Percentiles rank a stretch among this genome's conserved stretches.
Conservation (phyloP, 2,888 invertebrate genomes). For the Acleris sparsana region DNA sequence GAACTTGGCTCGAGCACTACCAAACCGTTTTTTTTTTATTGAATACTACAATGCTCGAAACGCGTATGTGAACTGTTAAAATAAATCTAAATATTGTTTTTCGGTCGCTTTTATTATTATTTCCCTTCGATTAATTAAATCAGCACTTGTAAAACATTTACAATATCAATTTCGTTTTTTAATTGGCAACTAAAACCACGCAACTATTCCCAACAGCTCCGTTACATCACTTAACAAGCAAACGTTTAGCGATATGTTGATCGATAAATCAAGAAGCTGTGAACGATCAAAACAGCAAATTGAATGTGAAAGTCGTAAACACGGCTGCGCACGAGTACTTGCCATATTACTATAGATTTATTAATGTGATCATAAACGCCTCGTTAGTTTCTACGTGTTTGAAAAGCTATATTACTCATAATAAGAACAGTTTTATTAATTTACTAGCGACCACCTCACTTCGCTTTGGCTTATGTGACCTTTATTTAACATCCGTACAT, state of each 20-base stretch:
- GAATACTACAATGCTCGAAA: no score
- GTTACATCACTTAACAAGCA: constrained; percentile 3
- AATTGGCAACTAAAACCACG: constrained; percentile 1
- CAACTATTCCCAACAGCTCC: constrained; percentile 2
- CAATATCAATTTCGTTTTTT: background rate
- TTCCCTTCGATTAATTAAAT: no score
- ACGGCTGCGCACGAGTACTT: background rate
- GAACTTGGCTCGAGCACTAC: background rate
- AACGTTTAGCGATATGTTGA: constrained; percentile 2
- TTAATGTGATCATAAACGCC: background rate
- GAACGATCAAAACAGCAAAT: constrained; percentile 4
- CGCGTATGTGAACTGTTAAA: no score
- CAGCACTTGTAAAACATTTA: background rate
- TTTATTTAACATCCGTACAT: no score
- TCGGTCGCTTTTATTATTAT: no score
- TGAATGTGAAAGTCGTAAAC: constrained; percentile 20
- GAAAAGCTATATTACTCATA: background rate
- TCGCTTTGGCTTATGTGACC: no score
- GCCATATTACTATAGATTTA: background rate
- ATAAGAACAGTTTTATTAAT: no score
- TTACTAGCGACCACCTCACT: no score
- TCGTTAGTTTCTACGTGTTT: background rate
- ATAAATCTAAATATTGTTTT: no score
- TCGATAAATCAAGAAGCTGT: constrained; percentile 10
- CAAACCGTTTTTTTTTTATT: no score